phyloP scores from a whole-genome alignment of 2,888 invertebrate genomes.

The Pyrrhia umbra region DNA sequence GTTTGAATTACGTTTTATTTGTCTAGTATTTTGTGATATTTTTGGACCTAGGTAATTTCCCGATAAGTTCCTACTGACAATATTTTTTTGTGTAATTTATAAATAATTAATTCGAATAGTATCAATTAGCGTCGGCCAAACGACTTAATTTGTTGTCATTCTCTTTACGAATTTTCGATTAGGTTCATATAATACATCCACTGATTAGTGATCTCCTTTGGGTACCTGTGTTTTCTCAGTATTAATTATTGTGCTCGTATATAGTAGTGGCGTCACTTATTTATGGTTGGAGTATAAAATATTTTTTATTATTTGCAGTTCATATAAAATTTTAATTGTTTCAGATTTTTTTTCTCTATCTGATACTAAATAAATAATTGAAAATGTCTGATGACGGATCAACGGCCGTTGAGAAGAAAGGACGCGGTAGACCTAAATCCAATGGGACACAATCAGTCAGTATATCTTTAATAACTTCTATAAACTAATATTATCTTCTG shows the following conservation, averaged over 20 bases:
- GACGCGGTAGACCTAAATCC: conserved; percentile 87
- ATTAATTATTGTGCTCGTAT: not conserved
- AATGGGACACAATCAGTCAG: conserved; percentile 87
- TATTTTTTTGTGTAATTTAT: not conserved
- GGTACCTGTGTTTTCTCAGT: not conserved
- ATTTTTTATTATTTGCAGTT: too few relatives aligned
- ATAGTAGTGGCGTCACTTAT: conserved; percentile 35
- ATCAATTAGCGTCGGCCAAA: conserved; percentile 12
- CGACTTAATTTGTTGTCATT: conserved; percentile 40
- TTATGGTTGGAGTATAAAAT: too few relatives aligned
- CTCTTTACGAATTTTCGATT: conserved; percentile 15
- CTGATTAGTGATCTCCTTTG: not conserved
- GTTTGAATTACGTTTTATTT: conserved; percentile 7
- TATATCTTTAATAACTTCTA: too few relatives aligned
- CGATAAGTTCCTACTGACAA: not conserved
- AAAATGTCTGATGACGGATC: conserved; percentile 90
- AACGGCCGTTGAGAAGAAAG: conserved; percentile 88
- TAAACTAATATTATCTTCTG: too few relatives aligned
- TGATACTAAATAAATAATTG: conserved; percentile 62
- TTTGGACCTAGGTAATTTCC: conserved; percentile 2
- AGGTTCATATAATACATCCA: not conserved
- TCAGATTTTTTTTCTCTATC: conserved; percentile 71
- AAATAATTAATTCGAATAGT: conserved; percentile 38
- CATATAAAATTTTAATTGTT: conserved; percentile 56
- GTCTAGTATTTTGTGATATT: conserved; percentile 1